Percentiles rank a stretch among this genome's conserved stretches.
Conservation (phyloP, 2,888 invertebrate species). For the Agrochola macilenta region DNA sequence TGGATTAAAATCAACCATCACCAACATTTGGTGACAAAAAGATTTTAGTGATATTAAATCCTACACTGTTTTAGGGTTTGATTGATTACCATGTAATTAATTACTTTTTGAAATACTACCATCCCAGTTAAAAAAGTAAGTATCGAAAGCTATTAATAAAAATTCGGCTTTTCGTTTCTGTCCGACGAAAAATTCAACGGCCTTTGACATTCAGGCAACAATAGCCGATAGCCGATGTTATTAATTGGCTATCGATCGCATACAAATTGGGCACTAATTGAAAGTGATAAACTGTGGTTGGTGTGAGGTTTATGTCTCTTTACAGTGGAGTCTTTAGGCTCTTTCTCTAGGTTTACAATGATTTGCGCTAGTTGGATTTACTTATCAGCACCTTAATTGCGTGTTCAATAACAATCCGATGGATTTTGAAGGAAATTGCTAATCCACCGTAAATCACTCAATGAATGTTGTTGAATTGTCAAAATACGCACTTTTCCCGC, state of each 20-base stretch:
- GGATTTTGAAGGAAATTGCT: neutral
- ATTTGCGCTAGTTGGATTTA: neutral
- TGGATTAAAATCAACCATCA: neutral
- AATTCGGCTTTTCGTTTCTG: slow-evolving; percentile 25
- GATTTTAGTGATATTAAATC: neutral
- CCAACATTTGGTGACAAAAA: neutral
- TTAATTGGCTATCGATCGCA: slow-evolving; percentile 41
- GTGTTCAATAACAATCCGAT: neutral
- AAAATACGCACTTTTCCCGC: neutral
- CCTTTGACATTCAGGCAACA: slow-evolving; percentile 46
- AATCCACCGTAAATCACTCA: neutral
- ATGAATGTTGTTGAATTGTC: neutral
- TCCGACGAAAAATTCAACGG: slow-evolving; percentile 34
- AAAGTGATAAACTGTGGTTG: slow-evolving; percentile 1
- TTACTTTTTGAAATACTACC: neutral
- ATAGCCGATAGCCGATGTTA: slow-evolving; percentile 28
- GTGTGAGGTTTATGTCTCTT: neutral
- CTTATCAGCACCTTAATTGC: neutral
- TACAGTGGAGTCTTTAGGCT: neutral
- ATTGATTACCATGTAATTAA: neutral
- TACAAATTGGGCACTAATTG: slow-evolving; percentile 44
- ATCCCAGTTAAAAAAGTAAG: slow-evolving; percentile 11
- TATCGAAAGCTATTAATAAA: slow-evolving; percentile 39
- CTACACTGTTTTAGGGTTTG: neutral
- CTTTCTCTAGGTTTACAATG: neutral